phyloP scores from a whole-genome alignment of 2,113 vertebrate genomes.

The Brachyhypopomus gauderio region DNA sequence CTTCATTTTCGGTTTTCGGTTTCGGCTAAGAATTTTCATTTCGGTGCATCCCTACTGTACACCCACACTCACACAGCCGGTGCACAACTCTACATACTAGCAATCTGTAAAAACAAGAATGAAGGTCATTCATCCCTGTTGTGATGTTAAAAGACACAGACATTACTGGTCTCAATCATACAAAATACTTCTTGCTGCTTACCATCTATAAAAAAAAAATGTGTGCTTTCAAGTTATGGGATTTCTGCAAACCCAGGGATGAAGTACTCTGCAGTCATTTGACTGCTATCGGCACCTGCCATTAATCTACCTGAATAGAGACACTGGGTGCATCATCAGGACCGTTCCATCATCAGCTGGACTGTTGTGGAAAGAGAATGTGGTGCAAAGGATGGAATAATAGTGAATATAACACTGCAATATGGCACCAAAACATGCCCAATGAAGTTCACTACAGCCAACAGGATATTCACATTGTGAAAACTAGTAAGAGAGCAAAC shows the following conservation, averaged over 20 bases:
- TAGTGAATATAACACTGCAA: slow-evolving; percentile 21
- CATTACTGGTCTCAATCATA: neutral
- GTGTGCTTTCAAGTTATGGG: slow-evolving; percentile 47
- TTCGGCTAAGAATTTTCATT: too few species aligned
- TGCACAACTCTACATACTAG: slow-evolving; percentile 3
- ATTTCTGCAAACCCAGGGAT: slow-evolving; percentile 37
- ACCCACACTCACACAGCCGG: neutral
- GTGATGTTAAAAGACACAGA: neutral
- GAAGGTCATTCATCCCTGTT: neutral
- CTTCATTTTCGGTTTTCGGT: too few species aligned
- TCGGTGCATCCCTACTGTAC: too few species aligned
- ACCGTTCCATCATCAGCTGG: too few species aligned
- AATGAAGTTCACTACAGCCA: slow-evolving; percentile 20
- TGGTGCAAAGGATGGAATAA: neutral
- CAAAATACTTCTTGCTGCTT: slow-evolving; percentile 9
- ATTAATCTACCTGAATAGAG: neutral
- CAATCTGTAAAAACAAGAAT: slow-evolving; percentile 7
- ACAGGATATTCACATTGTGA: slow-evolving; percentile 29
- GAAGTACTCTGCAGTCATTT: slow-evolving; percentile 9
- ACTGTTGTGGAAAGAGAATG: too few species aligned
- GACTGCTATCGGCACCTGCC: slow-evolving; percentile 13
- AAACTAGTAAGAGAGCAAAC: slow-evolving; percentile 2
- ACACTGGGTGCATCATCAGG: too few species aligned
- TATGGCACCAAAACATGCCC: slow-evolving; percentile 42
- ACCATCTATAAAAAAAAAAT: slow-evolving; percentile 5